These are phyloP conservation scores for Ia io DNA, from an alignment of 2,113 vertebrate genomes.

Conservation along the genomic window DNA sequence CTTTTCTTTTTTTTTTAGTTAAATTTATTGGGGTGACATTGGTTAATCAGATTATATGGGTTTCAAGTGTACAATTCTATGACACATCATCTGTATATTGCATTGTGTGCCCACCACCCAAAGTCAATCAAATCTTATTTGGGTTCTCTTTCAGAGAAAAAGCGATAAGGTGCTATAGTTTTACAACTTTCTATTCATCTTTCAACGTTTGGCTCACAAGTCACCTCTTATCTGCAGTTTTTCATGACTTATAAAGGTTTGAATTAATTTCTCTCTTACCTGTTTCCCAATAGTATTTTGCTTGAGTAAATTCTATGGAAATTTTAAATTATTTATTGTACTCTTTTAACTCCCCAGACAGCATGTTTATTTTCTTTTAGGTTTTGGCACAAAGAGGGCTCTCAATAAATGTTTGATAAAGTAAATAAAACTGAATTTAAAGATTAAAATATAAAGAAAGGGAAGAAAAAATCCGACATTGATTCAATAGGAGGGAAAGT, in stretches of 20 bases:
- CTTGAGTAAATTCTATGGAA: neutral
- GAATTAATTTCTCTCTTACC: neutral
- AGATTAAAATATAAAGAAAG: neutral
- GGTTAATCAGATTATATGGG: neutral
- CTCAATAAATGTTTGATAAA: neutral
- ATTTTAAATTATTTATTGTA: neutral
- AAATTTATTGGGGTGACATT: neutral
- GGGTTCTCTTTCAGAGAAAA: neutral
- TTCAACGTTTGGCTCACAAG: neutral
- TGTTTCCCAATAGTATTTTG: neutral
- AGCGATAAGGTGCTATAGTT: neutral
- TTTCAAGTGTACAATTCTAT: neutral
- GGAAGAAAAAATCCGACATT: neutral
- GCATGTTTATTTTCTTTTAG: neutral
- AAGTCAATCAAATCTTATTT: neutral
- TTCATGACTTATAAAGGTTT: neutral
- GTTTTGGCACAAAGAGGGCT: neutral
- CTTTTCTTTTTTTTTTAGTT: neutral
- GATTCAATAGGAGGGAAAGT: neutral
- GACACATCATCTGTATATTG: neutral
- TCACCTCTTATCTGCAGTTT: neutral
- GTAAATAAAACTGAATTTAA: conserved; percentile 12
- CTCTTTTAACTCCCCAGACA: neutral
- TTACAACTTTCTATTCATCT: neutral
- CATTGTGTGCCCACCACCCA: neutral